Percentiles rank a stretch among this genome's conserved stretches.
These are phyloP conservation scores for Emydoidea blandingii DNA, from an alignment of 2,797 vertebrate species.

Conservation along the genomic window DNA sequence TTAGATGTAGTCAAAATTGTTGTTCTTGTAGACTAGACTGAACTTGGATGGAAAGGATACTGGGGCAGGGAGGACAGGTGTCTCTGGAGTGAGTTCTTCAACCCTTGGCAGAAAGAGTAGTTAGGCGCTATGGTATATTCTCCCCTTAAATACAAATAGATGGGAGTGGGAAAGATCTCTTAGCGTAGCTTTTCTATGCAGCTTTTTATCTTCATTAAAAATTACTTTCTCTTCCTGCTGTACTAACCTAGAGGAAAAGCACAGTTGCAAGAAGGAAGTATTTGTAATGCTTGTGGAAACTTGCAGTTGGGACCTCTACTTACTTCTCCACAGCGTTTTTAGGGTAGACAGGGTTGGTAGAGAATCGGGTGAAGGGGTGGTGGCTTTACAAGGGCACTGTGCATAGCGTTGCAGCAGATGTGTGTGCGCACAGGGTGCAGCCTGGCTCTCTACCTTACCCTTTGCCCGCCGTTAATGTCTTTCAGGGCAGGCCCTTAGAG, in stretches of 20 bases:
- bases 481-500: too few species aligned
- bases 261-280: too few species aligned
- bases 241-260: not conserved
- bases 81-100: not conserved
- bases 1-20: not conserved
- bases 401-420: rapidly evolving
- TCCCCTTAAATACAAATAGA: not conserved
- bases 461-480: too few species aligned
- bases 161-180: not conserved
- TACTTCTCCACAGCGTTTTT: too few species aligned
- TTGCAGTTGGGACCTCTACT: too few species aligned
- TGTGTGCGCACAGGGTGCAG: not conserved
- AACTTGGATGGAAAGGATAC: not conserved
- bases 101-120: not conserved
- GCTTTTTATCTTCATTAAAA: too few species aligned
- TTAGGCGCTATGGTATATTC: not conserved
- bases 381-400: not conserved
- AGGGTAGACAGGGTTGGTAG: too few species aligned
- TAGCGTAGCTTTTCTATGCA: too few species aligned
- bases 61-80: too few species aligned
- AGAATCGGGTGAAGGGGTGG: not conserved
- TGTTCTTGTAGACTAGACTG: not conserved
- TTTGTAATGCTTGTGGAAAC: too few species aligned
- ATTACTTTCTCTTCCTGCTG: not conserved
- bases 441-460: too few species aligned